Evolutionary conservation across 2,113 vertebrate species (phyloP).

Genomic region (Engystomops pustulosus): DNA sequence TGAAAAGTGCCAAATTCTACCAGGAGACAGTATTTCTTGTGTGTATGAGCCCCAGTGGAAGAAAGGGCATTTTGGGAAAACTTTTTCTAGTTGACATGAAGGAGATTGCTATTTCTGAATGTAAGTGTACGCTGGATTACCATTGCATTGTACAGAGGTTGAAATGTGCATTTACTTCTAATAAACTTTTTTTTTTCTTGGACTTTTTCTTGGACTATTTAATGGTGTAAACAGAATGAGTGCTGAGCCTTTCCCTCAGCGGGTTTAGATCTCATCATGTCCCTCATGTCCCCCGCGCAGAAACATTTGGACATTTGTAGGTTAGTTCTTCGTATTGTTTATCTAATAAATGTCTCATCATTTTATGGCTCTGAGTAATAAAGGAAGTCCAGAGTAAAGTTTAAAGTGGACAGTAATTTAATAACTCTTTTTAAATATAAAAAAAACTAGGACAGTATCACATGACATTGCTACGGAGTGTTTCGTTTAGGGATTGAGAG

Average conservation of each 20-base stretch:
- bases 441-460: no score
- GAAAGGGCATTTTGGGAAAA: not conserved
- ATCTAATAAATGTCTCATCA: slow-evolving; percentile 15
- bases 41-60: not conserved
- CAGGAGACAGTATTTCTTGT: not conserved
- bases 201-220: no score
- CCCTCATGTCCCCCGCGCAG: not conserved
- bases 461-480: no score
- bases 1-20: not conserved
- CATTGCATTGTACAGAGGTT: not conserved
- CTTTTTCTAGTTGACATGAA: not conserved
- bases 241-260: not conserved
- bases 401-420: no score
- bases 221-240: no score
- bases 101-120: not conserved
- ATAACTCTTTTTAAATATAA: no score
- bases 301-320: not conserved
- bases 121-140: not conserved
- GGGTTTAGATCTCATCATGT: not conserved
- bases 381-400: slow-evolving; percentile 15
- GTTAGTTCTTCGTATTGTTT: not conserved
- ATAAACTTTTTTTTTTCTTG: slow-evolving; percentile 2
- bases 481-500: no score
- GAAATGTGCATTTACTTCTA: slow-evolving; percentile 13
- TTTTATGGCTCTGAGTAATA: slow-evolving; percentile 23